Percentiles rank a stretch among this genome's conserved stretches.
Conservation (phyloP, 2,113 vertebrate genomes). For the Oncorhynchus mykiss region DNA sequence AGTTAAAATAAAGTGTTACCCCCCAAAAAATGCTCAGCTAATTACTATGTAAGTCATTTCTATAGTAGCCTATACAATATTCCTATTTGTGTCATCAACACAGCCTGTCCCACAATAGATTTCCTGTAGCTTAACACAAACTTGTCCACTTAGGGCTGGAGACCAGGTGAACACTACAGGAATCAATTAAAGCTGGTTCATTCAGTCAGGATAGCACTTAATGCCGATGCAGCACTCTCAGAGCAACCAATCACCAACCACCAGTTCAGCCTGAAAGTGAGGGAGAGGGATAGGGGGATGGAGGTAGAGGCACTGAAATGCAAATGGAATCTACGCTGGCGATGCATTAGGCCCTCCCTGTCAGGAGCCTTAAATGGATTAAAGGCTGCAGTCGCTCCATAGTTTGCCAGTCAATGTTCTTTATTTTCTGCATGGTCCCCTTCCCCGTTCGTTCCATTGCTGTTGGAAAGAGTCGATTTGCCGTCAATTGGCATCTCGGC, state of each 20-base stretch:
- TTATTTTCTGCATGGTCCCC: conserved; percentile 76
- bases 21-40: too few species aligned
- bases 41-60: too few species aligned
- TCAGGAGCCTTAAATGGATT: conserved; percentile 85
- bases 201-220: conserved; percentile 33
- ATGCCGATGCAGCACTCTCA: conserved; percentile 39
- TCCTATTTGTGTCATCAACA: neutral
- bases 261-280: conserved; percentile 43
- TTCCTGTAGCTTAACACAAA: conserved; percentile 2
- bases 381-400: conserved; percentile 83
- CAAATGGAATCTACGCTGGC: conserved; percentile 73
- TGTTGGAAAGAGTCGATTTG: conserved; percentile 85
- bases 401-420: conserved; percentile 87
- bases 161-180: conserved; percentile 32
- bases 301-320: conserved; percentile 46
- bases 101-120: conserved; percentile 1
- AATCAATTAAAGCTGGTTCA: conserved; percentile 42
- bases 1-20: too few species aligned
- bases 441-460: conserved; percentile 55
- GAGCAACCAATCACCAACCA: conserved; percentile 69
- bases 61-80: neutral
- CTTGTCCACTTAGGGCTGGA: conserved; percentile 12
- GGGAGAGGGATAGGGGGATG: conserved; percentile 13
- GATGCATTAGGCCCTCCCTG: conserved; percentile 88
- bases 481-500: conserved; percentile 81